A percentile compares a stretch with the other conserved stretches of the same genome.
phyloP scores from a whole-genome alignment of 2,888 invertebrate species.

The Bembecia ichneumoniformis region DNA sequence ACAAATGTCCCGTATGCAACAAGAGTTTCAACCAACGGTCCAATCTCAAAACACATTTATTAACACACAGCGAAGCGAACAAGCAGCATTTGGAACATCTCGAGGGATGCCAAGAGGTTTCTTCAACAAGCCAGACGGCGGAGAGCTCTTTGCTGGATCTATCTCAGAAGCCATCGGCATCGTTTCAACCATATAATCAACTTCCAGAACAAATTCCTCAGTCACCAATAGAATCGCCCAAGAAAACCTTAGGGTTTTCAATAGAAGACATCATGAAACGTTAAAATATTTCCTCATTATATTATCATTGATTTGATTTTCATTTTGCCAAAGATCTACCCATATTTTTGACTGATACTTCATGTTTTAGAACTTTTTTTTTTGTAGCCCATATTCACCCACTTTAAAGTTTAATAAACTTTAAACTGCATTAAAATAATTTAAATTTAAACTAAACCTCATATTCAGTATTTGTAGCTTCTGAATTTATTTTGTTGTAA shows the following conservation, averaged over 20 bases:
- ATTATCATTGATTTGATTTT: conserved; percentile 15
- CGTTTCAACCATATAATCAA: conserved; percentile 35
- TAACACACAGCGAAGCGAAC: conserved; percentile 85
- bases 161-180: conserved; percentile 64
- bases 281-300: conserved; percentile 29
- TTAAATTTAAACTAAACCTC: too few relatives aligned
- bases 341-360: background rate
- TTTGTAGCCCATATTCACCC: background rate
- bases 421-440: too few relatives aligned
- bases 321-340: conserved; percentile 32
- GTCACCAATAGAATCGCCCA: conserved; percentile 53
- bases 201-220: conserved; percentile 30
- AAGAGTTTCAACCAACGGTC: conserved; percentile 93
- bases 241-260: conserved; percentile 79
- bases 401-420: conserved; percentile 25
- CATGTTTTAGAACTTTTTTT: conserved; percentile 10
- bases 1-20: conserved; percentile 91
- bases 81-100: conserved; percentile 63
- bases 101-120: conserved; percentile 67
- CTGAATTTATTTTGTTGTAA: too few relatives aligned
- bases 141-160: conserved; percentile 70
- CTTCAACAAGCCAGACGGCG: conserved; percentile 59
- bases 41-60: conserved; percentile 90
- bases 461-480: too few relatives aligned
- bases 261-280: conserved; percentile 92